Evolutionary conservation across 1,140 invertebrate genomes (phyloP).

Genomic region (Drosophila arawakana): DNA sequence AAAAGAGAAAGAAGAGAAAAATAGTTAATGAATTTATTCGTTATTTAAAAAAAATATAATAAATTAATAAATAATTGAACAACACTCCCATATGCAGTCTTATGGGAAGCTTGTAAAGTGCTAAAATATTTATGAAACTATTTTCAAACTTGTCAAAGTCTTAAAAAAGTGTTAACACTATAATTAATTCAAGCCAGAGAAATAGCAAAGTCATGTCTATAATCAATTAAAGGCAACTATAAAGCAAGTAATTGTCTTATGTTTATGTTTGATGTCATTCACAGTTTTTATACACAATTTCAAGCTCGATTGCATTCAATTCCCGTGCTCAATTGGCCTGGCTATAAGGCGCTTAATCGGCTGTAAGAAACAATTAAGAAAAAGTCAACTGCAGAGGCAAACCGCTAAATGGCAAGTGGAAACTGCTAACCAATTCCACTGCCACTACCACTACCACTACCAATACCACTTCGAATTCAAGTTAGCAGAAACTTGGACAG

Average conservation of each 20-base stretch:
- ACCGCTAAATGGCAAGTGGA: conserved; percentile 9
- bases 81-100: too few relatives aligned
- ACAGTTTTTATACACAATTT: conserved; percentile 49
- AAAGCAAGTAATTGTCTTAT: conserved; percentile 5
- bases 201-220: background rate
- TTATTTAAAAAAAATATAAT: background rate
- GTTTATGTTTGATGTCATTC: conserved; percentile 23
- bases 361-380: conserved; percentile 67
- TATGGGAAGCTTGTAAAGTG: too few relatives aligned
- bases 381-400: conserved; percentile 64
- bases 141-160: too few relatives aligned
- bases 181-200: background rate
- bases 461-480: conserved; percentile 3
- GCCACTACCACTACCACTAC: too few relatives aligned
- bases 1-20: conserved; percentile 33
- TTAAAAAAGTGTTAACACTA: background rate
- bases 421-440: conserved; percentile 39
- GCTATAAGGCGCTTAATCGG: conserved; percentile 59
- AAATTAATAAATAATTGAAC: too few relatives aligned
- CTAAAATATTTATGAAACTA: too few relatives aligned
- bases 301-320: conserved; percentile 59
- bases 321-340: conserved; percentile 26
- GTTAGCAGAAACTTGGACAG: conserved; percentile 34
- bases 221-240: conserved; percentile 13
- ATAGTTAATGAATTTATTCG: background rate